These are phyloP conservation scores for Ameiurus melas DNA, from an alignment of 2,113 vertebrate genomes.

Conservation along the genomic window DNA sequence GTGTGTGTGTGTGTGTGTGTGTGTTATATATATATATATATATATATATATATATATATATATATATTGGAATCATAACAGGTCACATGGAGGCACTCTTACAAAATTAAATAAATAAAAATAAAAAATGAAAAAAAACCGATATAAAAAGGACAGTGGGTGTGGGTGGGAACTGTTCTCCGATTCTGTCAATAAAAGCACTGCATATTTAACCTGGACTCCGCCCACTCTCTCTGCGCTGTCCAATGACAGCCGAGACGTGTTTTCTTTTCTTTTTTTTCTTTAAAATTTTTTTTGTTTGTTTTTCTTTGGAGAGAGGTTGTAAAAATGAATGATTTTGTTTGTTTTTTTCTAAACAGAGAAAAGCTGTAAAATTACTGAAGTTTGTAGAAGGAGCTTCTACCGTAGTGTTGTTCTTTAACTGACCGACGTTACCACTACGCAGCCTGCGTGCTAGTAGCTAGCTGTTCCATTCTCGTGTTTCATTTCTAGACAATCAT, in stretches of 20 bases:
- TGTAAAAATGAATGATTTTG: constrained; percentile 63
- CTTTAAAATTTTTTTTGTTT: constrained; percentile 39
- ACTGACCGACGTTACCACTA: constrained; percentile 83
- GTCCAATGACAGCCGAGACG: constrained; percentile 43
- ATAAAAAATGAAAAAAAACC: constrained; percentile 37
- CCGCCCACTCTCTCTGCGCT: constrained; percentile 61
- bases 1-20: too few species aligned
- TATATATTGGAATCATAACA: neutral
- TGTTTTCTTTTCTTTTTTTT: constrained; percentile 38
- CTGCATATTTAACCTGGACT: constrained; percentile 69
- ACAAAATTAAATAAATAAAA: constrained; percentile 12
- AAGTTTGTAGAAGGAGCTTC: constrained; percentile 70
- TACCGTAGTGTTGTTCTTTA: constrained; percentile 64
- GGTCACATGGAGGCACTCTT: constrained; percentile 34
- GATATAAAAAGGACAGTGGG: constrained; percentile 30
- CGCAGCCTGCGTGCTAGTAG: constrained; percentile 76
- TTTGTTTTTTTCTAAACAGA: constrained; percentile 61
- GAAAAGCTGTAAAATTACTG: constrained; percentile 65
- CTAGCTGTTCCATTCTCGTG: constrained; percentile 84
- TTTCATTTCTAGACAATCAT: constrained; percentile 99
- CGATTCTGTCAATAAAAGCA: constrained; percentile 71
- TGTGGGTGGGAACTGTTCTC: constrained; percentile 35
- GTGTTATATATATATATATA: too few species aligned
- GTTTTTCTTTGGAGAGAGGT: constrained; percentile 64
- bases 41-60: neutral